A percentile compares a stretch with the other conserved stretches of the same genome.
Evolutionary conservation across 2,797 vertebrate species (phyloP).

Genomic region (Anabacerthia variegaticeps): DNA sequence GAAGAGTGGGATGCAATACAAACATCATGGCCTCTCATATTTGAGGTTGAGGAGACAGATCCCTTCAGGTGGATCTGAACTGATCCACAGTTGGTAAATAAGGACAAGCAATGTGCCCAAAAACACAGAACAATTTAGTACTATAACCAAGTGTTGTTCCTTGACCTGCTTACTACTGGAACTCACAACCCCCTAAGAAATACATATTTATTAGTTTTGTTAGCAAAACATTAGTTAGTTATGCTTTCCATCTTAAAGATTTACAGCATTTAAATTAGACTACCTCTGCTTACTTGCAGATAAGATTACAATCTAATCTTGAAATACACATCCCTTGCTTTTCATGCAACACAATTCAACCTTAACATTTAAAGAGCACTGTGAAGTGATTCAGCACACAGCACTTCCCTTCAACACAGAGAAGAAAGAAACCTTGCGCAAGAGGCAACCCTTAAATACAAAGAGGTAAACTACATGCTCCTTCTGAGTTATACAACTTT

Average conservation of each 20-base stretch:
- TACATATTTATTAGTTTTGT: neutral
- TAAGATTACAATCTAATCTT: constrained; percentile 60
- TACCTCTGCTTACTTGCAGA: neutral
- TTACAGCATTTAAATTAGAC: constrained; percentile 14
- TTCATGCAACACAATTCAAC: constrained; percentile 29
- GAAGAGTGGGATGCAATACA: neutral
- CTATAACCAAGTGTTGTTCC: neutral
- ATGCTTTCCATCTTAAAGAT: neutral
- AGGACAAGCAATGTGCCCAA: neutral
- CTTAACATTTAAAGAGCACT: neutral
- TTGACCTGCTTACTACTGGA: neutral
- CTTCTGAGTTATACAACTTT: neutral
- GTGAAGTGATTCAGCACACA: constrained; percentile 30
- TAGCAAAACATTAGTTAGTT: neutral
- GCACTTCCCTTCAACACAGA: neutral
- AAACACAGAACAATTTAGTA: neutral
- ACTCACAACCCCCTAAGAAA: neutral
- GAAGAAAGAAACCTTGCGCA: neutral
- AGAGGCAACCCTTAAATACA: neutral
- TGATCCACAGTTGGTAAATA: neutral
- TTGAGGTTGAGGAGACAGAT: neutral
- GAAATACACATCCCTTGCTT: neutral
- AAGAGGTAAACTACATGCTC: neutral
- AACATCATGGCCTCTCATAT: neutral
- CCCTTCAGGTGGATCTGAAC: neutral